Conservation (phyloP, 2,888 invertebrate species). For the Eupelmus urozonus region DNA sequence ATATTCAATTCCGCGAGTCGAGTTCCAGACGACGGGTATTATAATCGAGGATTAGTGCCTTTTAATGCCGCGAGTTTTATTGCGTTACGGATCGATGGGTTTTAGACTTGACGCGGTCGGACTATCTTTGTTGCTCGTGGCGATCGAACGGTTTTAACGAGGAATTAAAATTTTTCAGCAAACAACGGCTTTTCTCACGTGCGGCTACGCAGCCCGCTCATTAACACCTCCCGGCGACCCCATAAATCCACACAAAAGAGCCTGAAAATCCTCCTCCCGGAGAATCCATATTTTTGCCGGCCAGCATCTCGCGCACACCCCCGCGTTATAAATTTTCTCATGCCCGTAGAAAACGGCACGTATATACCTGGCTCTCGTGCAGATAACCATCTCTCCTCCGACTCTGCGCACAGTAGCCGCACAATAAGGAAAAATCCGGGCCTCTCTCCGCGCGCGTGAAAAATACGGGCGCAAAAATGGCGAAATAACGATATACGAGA, state of each 20-base stretch:
- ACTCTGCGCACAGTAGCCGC: not conserved
- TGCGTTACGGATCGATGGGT: too few relatives aligned
- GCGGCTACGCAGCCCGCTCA: not conserved
- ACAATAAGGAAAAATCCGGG: slow-evolving; percentile 52
- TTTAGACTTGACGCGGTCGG: too few relatives aligned
- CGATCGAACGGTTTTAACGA: too few relatives aligned
- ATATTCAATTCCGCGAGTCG: slow-evolving; percentile 36
- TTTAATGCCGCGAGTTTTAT: too few relatives aligned
- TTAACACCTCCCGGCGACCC: not conserved
- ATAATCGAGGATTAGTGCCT: too few relatives aligned
- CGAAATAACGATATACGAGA: slow-evolving; percentile 19
- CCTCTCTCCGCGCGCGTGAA: not conserved
- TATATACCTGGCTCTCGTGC: not conserved
- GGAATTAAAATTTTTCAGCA: too few relatives aligned
- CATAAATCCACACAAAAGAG: not conserved
- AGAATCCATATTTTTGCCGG: slow-evolving; percentile 21
- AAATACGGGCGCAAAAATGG: slow-evolving; percentile 23
- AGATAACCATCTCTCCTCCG: slow-evolving; percentile 32
- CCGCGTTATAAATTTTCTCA: slow-evolving; percentile 28
- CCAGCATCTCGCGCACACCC: not conserved
- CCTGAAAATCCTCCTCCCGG: not conserved
- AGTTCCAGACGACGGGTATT: too few relatives aligned
- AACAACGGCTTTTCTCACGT: too few relatives aligned
- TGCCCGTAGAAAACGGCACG: slow-evolving; percentile 30
- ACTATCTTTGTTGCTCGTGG: too few relatives aligned